Base-by-base conservation (phyloP, 2,888 invertebrate species). In the Meloe dianella region DNA sequence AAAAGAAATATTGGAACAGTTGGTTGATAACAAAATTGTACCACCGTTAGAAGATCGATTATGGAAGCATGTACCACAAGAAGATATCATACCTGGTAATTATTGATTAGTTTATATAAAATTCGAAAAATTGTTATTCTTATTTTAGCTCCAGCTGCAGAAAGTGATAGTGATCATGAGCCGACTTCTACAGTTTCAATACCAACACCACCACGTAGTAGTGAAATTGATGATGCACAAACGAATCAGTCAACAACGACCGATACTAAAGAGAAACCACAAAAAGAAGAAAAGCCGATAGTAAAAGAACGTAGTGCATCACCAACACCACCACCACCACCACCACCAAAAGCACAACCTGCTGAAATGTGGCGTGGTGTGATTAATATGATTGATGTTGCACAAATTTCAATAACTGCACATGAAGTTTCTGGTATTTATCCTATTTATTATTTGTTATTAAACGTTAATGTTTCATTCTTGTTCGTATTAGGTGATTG, bases 381-480 rank as follows among this genome's bases (percentile, higher is more conserved):
- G 71, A 90, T 97, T 8, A 92, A 91, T 77, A 96, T 96, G 95
- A 91, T 93, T 7, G 97, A 97, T 79, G 94, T 96, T 0, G 93
- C 95, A 0, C 91, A 94, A 75, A 95, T 96, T 78, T 90, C 92
- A 74, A 92, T 95, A 9, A 89, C 91, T 12, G 92, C 95, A 5
- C 91, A 93, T 79, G 90, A 92, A 80, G 92, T 95, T 56, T 83
- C 83, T 32, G 87, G 85, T 76, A 74, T 38, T 47, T n/a, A 9
- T 47, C 0, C 10, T 7, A 41, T 2, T 47, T 47, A 20, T 47
- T 9, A 10, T 54, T 29, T 59, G 10, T 41, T 51, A n/a, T 60
- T n/a, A 22, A 22, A 29, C 38, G 8, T 38, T 6, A 3, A 27
- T 63, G 54, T 60, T n/a, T 66, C 47, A 57, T 77, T 86, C 68